Evolutionary conservation across 1,140 invertebrate species (phyloP), one percentile per base, ranked within the genome.

Genomic region (Trigoniulus corallinus): DNA sequence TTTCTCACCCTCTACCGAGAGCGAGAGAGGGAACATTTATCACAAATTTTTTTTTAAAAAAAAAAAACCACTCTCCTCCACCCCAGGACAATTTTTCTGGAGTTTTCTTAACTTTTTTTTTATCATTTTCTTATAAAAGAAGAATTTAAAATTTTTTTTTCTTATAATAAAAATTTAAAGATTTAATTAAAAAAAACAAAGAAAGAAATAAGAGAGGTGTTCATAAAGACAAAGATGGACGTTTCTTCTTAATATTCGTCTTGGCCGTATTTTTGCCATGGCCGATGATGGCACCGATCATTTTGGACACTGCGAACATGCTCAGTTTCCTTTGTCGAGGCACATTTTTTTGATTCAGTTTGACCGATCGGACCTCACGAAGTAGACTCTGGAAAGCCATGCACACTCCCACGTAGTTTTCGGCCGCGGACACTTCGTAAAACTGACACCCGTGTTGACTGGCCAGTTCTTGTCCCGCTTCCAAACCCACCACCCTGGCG

Each of bases 361-460:
- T 80, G 0, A 80, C 72, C 3, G 81, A 78, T 27, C 78, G 69
- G 1, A 81, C 80, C 62, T 86, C 82, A 37, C 61, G 47, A 18
- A 70, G 54, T 12, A 87, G 67, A 7, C 79, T 79, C 58, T 85
- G 82, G 65, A 87, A 88, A 1, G 82, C 82, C 44, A 84, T 67
- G 34, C 77, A 79, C 0, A 84, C 81, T 22, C 82, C 82, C 1
- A 81, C 77, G 51, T 75, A 78, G 62, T 79, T 82, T 61, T 86
- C 84, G 15, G 84, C 84, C 13, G 83, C 83, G 47, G 82, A 84
- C 51, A 88, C 82, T 66, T 87, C 84, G 64, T 83, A 86, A 64
- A 86, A 87, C 61, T 84, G 82, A 61, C 83, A 86, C 15, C 82
- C 78, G 60, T 79, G 81, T 46, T 80, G 74, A 46, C 84, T 62